Evolutionary conservation across 2,113 vertebrate genomes (phyloP).

Genomic region (Myotis brandtii): DNA sequence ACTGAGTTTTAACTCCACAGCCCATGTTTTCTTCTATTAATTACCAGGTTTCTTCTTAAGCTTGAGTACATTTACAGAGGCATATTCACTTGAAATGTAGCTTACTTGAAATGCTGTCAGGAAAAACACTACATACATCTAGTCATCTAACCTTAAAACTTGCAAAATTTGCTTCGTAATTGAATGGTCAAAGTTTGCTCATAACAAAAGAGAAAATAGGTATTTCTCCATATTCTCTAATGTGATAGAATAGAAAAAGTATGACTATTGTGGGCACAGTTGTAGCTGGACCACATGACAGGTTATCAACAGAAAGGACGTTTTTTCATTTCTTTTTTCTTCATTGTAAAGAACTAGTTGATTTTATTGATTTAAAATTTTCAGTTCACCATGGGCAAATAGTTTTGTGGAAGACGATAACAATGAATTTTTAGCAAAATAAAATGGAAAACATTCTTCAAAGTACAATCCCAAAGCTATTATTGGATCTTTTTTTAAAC

Average conservation of each 20-base stretch:
- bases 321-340: background rate
- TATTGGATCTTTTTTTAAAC: no score
- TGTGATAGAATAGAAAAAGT: background rate
- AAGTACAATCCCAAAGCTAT: background rate
- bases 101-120: background rate
- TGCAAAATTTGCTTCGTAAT: background rate
- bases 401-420: background rate
- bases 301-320: background rate
- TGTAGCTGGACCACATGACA: background rate
- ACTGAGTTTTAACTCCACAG: background rate
- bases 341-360: background rate
- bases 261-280: background rate
- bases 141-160: background rate
- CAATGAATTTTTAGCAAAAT: background rate
- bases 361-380: background rate
- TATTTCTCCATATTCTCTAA: background rate
- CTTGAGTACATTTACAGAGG: background rate
- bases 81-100: background rate
- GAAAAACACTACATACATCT: background rate
- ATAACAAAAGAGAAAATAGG: background rate
- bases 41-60: conserved; percentile 28
- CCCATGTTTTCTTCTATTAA: background rate
- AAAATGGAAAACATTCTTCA: background rate
- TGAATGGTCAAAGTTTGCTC: background rate
- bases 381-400: background rate